A percentile compares a stretch with the other conserved stretches of the same genome.
Conservation (phyloP, 2,888 invertebrate genomes). For the Acanthosepion esculentum region DNA sequence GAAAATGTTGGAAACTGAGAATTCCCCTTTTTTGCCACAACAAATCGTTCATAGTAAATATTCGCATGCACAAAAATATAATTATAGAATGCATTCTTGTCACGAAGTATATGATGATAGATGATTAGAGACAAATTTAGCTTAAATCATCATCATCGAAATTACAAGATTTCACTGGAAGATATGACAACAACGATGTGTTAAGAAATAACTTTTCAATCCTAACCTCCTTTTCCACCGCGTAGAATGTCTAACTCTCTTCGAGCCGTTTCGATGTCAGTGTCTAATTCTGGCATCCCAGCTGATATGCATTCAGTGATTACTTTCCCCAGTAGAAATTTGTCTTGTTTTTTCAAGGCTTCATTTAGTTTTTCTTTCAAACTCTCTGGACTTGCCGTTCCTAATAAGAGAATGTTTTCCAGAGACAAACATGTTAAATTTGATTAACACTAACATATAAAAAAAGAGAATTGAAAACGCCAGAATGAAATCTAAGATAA, state of each 20-base stretch:
- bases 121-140: too few relatives aligned
- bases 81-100: too few relatives aligned
- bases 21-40: too few relatives aligned
- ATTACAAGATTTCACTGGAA: too few relatives aligned
- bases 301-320: constrained; percentile 14
- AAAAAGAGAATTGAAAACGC: not conserved
- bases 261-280: not conserved
- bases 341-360: not conserved
- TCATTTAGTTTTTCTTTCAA: not conserved
- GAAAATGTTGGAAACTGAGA: too few relatives aligned
- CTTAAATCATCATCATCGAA: too few relatives aligned
- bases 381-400: not conserved
- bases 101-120: too few relatives aligned
- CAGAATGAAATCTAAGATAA: not conserved
- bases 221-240: constrained; percentile 23
- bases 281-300: constrained; percentile 34
- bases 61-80: too few relatives aligned
- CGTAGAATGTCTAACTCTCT: not conserved
- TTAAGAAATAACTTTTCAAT: not conserved
- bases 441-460: too few relatives aligned
- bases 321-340: not conserved
- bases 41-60: too few relatives aligned
- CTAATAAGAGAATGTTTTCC: not conserved
- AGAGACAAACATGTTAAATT: too few relatives aligned
- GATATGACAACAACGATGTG: too few relatives aligned